Evolutionary conservation across 2,113 vertebrate species (phyloP), one percentile per base, ranked within the genome.

Genomic region (Syngnathus scovelli): DNA sequence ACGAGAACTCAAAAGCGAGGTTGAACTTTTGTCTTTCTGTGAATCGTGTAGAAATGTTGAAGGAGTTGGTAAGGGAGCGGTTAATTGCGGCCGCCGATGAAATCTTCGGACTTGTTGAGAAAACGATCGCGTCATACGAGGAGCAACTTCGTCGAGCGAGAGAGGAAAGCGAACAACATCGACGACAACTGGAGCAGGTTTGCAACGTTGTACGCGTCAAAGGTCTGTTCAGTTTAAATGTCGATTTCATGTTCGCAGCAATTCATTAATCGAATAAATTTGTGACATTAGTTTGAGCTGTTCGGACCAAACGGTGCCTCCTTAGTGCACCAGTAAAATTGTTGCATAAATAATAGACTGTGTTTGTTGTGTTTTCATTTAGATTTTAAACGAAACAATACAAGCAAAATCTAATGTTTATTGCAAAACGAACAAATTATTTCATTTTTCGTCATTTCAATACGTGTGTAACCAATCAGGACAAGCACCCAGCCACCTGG

Each of bases 21-120:
- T 58, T 4, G 6, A 36, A 15, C 21, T 18, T 1, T 1, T 18
- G 18, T 2, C 9, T 52, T 52, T 52, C 7, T 7, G 8, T 21
- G 2, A 10, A 10, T 7, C 13, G 48, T 8, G 9, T n/a, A 52
- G 19, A 38, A 1, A 60, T 60, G 58, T 60, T 60, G 36, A 60
- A 60, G 18, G 33, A 60, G 58, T 60, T 60, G 36, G 58, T 60
- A 2, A 60, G 19, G 58, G 36, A 38, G 58, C 16, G 58, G 11
- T 36, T 60, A 3, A 19, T 60, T 18, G 58, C 58, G 58, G 58
- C 58, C 36, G 58, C 58, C 36, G 58, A 60, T 9, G 58, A 60
- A 60, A 60, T 60, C 36, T 60, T 60, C 4, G 7, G 16, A 18
- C 16, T 60, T 36, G 38, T 60, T 39, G 58, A 38, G 36, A 60